Conservation (phyloP, 2,113 vertebrate genomes). For the Myanophis thanlyinensis region DNA sequence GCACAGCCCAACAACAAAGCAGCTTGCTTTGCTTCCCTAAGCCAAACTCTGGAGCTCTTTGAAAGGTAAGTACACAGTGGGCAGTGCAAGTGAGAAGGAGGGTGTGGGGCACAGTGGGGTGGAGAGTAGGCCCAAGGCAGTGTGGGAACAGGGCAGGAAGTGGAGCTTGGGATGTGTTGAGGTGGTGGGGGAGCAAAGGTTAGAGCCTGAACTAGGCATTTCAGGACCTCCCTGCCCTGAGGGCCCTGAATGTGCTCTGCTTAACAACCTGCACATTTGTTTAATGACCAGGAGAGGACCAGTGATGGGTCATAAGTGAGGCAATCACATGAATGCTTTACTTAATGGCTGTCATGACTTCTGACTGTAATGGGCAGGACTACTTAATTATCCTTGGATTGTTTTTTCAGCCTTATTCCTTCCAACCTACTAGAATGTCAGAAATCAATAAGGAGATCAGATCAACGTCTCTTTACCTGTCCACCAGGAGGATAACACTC, state of each 20-base stretch:
- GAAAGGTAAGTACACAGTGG: background rate
- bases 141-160: background rate
- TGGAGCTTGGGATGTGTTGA: background rate
- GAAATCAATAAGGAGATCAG: background rate
- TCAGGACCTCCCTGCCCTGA: background rate
- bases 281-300: background rate
- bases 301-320: background rate
- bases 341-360: background rate
- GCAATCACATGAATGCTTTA: background rate
- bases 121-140: background rate
- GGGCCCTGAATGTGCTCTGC: background rate
- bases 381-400: background rate
- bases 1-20: background rate
- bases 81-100: background rate
- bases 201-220: background rate
- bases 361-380: background rate
- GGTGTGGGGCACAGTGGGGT: background rate
- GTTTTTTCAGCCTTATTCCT: background rate
- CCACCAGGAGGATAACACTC: background rate
- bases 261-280: background rate
- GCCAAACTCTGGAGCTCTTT: background rate
- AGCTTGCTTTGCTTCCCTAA: background rate
- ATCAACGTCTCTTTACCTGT: background rate
- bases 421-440: background rate
- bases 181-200: background rate